Base-by-base conservation (phyloP, 2,888 invertebrate species). In the Pandemis heparana region DNA sequence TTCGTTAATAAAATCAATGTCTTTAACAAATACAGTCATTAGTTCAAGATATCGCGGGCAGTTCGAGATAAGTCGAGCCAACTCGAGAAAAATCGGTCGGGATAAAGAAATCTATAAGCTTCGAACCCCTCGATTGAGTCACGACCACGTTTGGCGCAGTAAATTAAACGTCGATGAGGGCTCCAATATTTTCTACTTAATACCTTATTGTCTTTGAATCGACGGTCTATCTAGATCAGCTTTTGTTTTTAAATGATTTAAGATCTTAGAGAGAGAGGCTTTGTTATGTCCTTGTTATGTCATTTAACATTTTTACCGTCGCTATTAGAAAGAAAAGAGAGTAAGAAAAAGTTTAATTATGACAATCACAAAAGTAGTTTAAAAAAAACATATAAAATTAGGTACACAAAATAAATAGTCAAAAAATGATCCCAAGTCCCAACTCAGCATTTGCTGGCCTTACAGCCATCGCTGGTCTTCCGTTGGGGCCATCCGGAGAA, bases 181-280 rank as follows among this genome's bases (percentile, higher is more conserved):
- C 51, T 60, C 59, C 63, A 69, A 65, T 70, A 70, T 69, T 70
- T 74, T 65, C 69, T 70, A 70, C 48, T 74, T 70, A 65, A 70
- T 60, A 51, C 51, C 60, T 60, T 23, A 65, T 69, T 41, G 43
- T 6, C 59, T 65, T 69, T 23, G 41, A 51, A 59, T 63, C 48
- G 63, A 64, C 68, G 48, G 48, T 48, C n/a, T 48, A 48, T 48
- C 43, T 43, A 43, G 12, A 43, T 43, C 12, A 12, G 12, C 43
- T 43, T 43, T 43, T 43, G 43, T 12, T 43, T 43, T 43, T 12
- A 5, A 43, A 43, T 43, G 43, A 43, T n/a, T 46, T 46, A 4
- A 6, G 48, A 48, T 48, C 23, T 32, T 32, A 32, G 23, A 32
- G 4, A 32, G 23, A 32, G 23, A 32, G 23, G 23, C 23, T 32